Evolutionary conservation across 2,797 vertebrate species (phyloP).

Genomic region (Tenualosa thibaudeaui): DNA sequence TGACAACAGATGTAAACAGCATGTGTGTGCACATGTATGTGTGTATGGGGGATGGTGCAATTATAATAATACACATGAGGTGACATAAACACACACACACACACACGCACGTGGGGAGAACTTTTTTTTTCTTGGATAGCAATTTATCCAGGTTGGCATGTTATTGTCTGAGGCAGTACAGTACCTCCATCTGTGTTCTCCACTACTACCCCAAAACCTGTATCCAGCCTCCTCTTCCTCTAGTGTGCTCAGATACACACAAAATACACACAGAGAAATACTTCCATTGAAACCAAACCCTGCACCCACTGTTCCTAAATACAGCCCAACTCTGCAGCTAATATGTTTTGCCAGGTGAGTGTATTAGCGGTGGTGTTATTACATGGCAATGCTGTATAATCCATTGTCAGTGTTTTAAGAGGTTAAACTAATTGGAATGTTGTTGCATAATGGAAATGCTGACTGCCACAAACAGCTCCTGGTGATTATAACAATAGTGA

Average conservation of each 20-base stretch:
- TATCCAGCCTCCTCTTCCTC: not conserved
- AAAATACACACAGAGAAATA: not conserved
- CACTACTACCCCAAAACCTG: not conserved
- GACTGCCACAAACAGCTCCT: slow-evolving; percentile 1
- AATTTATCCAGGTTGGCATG: slow-evolving; percentile 13
- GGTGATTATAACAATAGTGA: slow-evolving; percentile 8
- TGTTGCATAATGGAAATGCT: slow-evolving; percentile 22
- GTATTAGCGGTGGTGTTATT: slow-evolving; percentile 5
- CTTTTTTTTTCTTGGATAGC: not conserved
- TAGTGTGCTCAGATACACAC: not conserved
- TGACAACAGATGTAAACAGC: slow-evolving; percentile 64
- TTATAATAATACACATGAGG: not conserved
- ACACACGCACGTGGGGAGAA: not conserved
- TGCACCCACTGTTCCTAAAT: not conserved
- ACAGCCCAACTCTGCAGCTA: not conserved
- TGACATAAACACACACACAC: not conserved
- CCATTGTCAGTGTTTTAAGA: slow-evolving; percentile 22
- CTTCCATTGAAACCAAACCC: not conserved
- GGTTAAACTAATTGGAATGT: slow-evolving; percentile 24
- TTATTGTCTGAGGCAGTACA: not conserved
- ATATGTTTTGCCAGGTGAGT: slow-evolving; percentile 17
- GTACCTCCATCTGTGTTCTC: not conserved
- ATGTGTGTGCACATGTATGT: slow-evolving; percentile 45
- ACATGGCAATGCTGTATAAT: not conserved
- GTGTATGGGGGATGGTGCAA: slow-evolving; percentile 28